Evolutionary conservation across 2,113 vertebrate genomes (phyloP).

Genomic region (Nyctereutes procyonoides): DNA sequence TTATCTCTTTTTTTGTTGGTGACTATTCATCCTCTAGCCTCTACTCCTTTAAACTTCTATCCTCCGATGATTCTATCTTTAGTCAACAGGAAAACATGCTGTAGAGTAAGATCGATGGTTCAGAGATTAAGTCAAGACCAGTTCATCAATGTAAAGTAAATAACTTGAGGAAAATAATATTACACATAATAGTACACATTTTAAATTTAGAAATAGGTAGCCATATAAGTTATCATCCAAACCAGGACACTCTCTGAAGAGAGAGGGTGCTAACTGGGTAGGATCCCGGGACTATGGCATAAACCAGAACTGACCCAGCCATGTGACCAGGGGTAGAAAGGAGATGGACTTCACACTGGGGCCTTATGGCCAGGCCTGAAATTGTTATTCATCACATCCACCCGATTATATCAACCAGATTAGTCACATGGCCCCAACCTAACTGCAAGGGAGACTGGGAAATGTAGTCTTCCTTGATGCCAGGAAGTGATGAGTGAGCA

Average conservation of each 20-base stretch:
- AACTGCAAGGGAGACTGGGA: neutral
- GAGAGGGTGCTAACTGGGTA: neutral
- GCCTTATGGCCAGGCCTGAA: neutral
- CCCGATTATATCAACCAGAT: neutral
- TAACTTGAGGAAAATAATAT: conserved; percentile 19
- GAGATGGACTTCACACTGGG: neutral
- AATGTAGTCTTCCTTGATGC: neutral
- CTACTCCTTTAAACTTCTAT: neutral
- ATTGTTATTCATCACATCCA: neutral
- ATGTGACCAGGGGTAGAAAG: neutral
- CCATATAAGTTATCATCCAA: neutral
- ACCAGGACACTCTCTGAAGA: neutral
- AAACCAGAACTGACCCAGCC: neutral
- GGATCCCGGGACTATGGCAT: neutral
- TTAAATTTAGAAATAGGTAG: neutral
- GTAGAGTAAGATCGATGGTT: neutral
- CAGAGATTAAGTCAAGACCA: neutral
- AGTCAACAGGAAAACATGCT: neutral
- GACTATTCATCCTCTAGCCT: neutral
- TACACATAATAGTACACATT: neutral
- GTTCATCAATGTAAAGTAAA: conserved; percentile 4
- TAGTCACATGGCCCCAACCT: neutral
- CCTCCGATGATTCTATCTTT: neutral
- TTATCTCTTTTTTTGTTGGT: neutral
- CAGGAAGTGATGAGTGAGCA: neutral